Percentiles rank a stretch among this genome's conserved stretches.
These are phyloP conservation scores for Lordiphosa fenestrarum DNA, from an alignment of 2,888 invertebrate genomes.

Conservation along the genomic window DNA sequence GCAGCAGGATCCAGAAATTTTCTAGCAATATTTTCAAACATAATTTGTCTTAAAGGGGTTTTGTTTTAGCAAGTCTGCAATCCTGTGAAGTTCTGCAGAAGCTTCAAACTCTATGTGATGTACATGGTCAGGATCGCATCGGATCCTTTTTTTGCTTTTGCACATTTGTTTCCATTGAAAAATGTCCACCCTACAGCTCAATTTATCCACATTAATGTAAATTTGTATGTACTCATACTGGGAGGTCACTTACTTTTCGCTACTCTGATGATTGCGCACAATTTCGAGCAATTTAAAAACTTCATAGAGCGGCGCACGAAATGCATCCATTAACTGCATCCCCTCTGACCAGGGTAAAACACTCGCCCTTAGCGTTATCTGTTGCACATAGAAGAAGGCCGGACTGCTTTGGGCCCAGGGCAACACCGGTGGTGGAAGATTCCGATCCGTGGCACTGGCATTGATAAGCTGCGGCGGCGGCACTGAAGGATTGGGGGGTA, in stretches of 20 bases:
- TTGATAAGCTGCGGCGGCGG: conserved; percentile 38
- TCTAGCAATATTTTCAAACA: no score
- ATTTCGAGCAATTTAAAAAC: conserved; percentile 93
- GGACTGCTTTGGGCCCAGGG: conserved; percentile 83
- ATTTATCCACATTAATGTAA: conserved; percentile 1
- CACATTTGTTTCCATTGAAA: no score
- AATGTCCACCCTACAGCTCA: conserved; percentile 3
- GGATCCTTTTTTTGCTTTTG: no score
- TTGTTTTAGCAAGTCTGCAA: no score
- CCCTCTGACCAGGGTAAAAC: conserved; percentile 94
- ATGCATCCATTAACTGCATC: conserved; percentile 92
- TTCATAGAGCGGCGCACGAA: conserved; percentile 93
- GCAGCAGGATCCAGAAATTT: no score
- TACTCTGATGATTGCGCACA: conserved; percentile 87
- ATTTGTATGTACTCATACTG: conserved; percentile 16
- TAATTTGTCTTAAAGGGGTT: no score
- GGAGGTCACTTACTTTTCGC: conserved; percentile 69
- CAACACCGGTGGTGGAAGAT: conserved; percentile 56
- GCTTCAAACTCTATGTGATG: no score
- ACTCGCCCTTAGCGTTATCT: conserved; percentile 87
- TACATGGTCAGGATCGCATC: no score
- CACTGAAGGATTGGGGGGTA: conserved; percentile 38
- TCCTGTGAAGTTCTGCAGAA: no score
- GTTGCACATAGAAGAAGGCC: conserved; percentile 88
- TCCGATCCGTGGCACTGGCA: conserved; percentile 27